A percentile compares a stretch with the other conserved stretches of the same genome.
These are phyloP conservation scores for Trissonchulus latispiculum DNA, from an alignment of 2,888 invertebrate species.

Conservation along the genomic window DNA sequence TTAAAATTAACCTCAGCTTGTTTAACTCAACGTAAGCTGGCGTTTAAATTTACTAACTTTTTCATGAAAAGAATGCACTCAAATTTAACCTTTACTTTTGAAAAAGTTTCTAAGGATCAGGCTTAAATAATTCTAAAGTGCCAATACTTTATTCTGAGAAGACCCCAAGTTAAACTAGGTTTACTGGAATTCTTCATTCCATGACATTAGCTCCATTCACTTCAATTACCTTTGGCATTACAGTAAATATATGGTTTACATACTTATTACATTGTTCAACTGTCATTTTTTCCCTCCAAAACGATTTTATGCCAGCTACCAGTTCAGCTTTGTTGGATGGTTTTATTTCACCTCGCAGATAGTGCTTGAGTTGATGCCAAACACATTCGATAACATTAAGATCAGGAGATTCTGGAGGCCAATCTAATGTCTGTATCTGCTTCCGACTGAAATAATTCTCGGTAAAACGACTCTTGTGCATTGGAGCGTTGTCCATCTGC, in stretches of 20 bases:
- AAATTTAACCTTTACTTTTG: no score
- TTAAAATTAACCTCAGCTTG: no score
- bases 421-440: not conserved
- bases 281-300: not conserved
- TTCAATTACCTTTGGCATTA: not conserved
- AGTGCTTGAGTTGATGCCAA: not conserved
- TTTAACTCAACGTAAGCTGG: no score
- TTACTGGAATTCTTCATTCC: no score
- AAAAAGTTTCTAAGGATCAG: no score
- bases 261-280: not conserved
- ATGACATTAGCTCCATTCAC: no score
- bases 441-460: not conserved
- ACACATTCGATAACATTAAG: conserved; percentile 1
- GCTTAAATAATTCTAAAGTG: no score
- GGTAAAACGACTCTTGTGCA: not conserved
- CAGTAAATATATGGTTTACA: not conserved
- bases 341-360: conserved; percentile 1
- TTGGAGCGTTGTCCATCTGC: not conserved
- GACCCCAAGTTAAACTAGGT: no score
- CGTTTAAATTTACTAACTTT: no score
- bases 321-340: conserved; percentile 1
- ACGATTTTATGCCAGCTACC: not conserved
- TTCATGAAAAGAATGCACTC: no score
- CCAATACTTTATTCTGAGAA: no score
- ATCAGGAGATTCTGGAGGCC: conserved; percentile 4